Conservation (phyloP, 2,888 invertebrate species). For the Agonopterix arenella region DNA sequence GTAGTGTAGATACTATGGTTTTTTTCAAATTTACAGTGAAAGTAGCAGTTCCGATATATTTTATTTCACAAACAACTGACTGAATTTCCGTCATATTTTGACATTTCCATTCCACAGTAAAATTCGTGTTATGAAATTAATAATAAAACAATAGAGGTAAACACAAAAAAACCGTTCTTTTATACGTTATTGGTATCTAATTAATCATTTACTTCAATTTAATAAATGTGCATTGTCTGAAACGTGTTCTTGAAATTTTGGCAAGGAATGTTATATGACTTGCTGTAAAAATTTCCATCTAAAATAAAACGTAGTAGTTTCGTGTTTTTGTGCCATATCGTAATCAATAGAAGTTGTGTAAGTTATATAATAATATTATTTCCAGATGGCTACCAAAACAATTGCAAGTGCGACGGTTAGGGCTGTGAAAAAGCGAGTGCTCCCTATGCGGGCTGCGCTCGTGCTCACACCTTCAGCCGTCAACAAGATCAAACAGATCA, state of each 20-base stretch:
- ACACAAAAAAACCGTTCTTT: no score
- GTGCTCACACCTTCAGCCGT: constrained; percentile 92
- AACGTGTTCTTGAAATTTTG: no score
- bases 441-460: constrained; percentile 91
- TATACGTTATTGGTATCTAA: no score
- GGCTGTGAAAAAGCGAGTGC: constrained; percentile 87
- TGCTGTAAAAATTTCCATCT: no score
- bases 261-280: no score
- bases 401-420: constrained; percentile 93
- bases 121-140: constrained; percentile 10
- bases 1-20: no score
- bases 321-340: no score
- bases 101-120: constrained; percentile 1
- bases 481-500: constrained; percentile 87
- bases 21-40: background rate
- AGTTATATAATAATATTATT: constrained; percentile 10
- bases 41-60: background rate
- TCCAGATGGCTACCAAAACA: constrained; percentile 85
- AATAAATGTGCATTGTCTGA: no score
- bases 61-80: no score
- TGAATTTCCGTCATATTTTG: constrained; percentile 1
- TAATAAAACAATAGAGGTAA: background rate
- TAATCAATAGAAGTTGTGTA: background rate
- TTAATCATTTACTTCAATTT: no score
- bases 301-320: no score